Base-by-base conservation (phyloP, 2,797 vertebrate genomes). In the Eleutherodactylus coqui region DNA sequence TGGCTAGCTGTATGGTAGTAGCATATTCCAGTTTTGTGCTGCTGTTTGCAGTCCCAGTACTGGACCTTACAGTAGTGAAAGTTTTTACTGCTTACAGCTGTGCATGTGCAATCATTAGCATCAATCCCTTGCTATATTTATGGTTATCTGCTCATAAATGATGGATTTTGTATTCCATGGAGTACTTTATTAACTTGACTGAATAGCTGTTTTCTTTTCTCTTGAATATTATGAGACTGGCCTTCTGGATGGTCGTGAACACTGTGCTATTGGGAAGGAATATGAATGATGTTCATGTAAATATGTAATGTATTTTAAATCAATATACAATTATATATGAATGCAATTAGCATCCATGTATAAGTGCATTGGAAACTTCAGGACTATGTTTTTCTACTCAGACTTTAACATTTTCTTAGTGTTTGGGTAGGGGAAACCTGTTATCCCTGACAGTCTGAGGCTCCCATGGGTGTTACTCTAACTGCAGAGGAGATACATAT, bases 81-180 rank as follows among this genome's bases (percentile, higher is more conserved):
- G 45, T 41, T 36, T 85, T 70, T 70, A 79, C 83, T 43, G 36
- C 36, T 29, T 72, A n/a, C 69, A 79, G 77, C 38, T 80, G 84
- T 80, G 77, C 36, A 45, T 86, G 32, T 81, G 69, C 69, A 86
- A 64, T 81, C 78, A 75, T 82, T 81, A 62, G 70, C 79, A 81
- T 17, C 11, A 17, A 6, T 67, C 58, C 45, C 82, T 27, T 62
- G 79, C 41, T 75, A 55, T 70, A 70, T 79, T 70, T 73, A 72
- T 79, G 60, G 4, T 34, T 60, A 58, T 79, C 64, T 85, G 38
- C 38, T 85, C 69, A 85, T 80, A 75, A 73, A 85, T 85, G 53
- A 85, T 75, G 38, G 29, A 58, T 70, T 85, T 62, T 80, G 38
- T 85, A 80, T 85, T 73, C 84, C 51, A 79, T 73, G 67, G 49